A percentile compares a stretch with the other conserved stretches of the same genome.
Conservation (phyloP, 2,113 vertebrate species). For the Origma solitaria region DNA sequence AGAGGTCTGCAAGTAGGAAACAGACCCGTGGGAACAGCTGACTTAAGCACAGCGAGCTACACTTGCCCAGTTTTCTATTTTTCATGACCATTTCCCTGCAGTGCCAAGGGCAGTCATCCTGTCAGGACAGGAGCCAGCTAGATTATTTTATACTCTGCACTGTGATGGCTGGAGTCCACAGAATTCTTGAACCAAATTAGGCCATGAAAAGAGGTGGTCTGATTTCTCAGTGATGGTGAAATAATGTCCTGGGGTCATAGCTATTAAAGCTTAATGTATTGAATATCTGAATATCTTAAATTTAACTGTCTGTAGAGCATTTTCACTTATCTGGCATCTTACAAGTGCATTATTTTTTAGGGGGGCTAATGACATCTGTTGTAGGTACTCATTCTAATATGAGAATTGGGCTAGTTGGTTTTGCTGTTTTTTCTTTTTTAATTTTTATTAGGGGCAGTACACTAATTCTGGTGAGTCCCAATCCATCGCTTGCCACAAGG, state of each 20-base stretch:
- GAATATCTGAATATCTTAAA: background rate
- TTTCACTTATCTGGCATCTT: background rate
- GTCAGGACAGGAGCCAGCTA: background rate
- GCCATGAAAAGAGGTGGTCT: background rate
- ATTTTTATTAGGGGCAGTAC: slow-evolving; percentile 75
- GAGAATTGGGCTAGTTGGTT: background rate
- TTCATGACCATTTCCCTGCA: background rate
- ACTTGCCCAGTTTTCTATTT: background rate
- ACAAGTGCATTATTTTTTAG: background rate
- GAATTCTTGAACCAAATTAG: background rate
- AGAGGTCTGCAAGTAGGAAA: background rate
- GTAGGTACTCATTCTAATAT: background rate
- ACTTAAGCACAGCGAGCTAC: background rate
- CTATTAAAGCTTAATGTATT: background rate
- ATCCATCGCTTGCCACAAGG: slow-evolving; percentile 82
- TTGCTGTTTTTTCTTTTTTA: too few relatives aligned
- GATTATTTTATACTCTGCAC: background rate
- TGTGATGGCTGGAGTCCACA: background rate
- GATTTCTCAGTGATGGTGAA: background rate
- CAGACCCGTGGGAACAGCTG: background rate
- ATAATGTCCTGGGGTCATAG: background rate
- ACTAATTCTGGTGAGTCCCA: slow-evolving; percentile 90
- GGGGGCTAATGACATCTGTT: background rate
- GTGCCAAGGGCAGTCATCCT: background rate
- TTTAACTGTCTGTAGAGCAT: background rate